Evolutionary conservation across 2,888 invertebrate genomes (phyloP), one percentile per base, ranked within the genome.

Genomic region (Homarus gammarus): DNA sequence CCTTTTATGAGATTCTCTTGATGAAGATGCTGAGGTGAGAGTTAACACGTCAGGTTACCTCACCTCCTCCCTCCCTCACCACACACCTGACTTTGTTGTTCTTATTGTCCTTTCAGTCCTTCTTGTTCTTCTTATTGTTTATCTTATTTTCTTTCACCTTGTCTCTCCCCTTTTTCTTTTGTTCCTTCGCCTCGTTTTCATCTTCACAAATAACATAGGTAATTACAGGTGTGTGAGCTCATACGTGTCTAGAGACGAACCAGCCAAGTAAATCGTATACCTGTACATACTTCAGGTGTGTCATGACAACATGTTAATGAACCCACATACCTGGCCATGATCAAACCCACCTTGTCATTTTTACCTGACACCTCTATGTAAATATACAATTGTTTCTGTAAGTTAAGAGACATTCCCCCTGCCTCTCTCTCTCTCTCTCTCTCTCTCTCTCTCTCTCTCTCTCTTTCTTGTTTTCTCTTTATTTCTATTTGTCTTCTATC

Each of bases 231-330:
- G n/a, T 56, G 18, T 56, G n/a, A 56, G 15, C 56, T 56, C 56
- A 18, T 3, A 3, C 0, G 56, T 56, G 18, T 15, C 56, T 56
- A 3, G 18, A 3, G 18, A 56, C 22, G 1, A 56, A 56, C 12
- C 3, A 56, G 15, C 56, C 3, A 18, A 56, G 22, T 56, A 56
- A 18, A 56, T 56, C 18, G 5, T 18, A n/a, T n/a, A n/a, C n/a
- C n/a, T n/a, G n/a, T n/a, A 56, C 18, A 56, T 56, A 15, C 15
- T 56, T 56, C 3, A 10, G 15, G 22, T 22, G 22, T 22, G 56
- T 56, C 56, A 22, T 56, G 56, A 56, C 56, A 56, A 56, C 22
- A 56, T 56, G 56, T 56, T 56, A 56, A 56, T 56, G 56, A 56
- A 18, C 56, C 15, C 15, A 56, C 56, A 56, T 56, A 56, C 56